Evolutionary conservation across 2,113 vertebrate species (phyloP), one percentile per base, ranked within the genome.

Genomic region (Glareola pratincola): DNA sequence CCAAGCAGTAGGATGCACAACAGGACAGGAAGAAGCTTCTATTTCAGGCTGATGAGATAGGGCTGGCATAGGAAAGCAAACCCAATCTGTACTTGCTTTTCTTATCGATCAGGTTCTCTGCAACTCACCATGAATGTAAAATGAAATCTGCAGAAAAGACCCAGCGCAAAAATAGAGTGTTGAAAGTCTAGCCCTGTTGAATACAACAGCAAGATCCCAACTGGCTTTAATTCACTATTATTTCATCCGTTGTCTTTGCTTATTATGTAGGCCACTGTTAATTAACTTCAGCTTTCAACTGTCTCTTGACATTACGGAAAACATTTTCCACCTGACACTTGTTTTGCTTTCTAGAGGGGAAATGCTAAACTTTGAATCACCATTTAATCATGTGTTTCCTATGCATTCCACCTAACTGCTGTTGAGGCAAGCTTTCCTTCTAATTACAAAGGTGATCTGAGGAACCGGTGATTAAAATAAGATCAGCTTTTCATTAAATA

Each of bases 301-400:
- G 24, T 47, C 32, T 68, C 39, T 54, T 80, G 62, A 56, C 21
- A 92, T 89, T 29, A 68, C 0, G 0, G 73, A 75, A 85, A 82
- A 53, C 14, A 16, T 24, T 78, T 92, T 59, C 27, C 26, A 48
- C 53, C 34, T 3, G 0, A 72, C 29, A 32, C 5, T 84, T 74
- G 30, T 60, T 92, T 74, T 83, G 30, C 56, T 90, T 88, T 96
- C 85, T 93, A 54, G 75, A 93, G 53, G n/a, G 71, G 78, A 95
- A 88, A 71, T 23, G 47, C 68, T 94, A 85, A 91, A 94, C 75
- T 88, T 96, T 68, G 47, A 94, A 94, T 74, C 75, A 64, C 34
- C 36, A 53, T 83, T 96, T 97, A 97, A 97, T 97, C 90, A 92
- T 91, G 94, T n/a, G 90, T 94, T 96, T 94, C 93, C 71, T 83